A percentile compares a stretch with the other conserved stretches of the same genome.
Evolutionary conservation across 92 coral and sea anemone species (phyloP).

Genomic region (Siderastrea siderea): DNA sequence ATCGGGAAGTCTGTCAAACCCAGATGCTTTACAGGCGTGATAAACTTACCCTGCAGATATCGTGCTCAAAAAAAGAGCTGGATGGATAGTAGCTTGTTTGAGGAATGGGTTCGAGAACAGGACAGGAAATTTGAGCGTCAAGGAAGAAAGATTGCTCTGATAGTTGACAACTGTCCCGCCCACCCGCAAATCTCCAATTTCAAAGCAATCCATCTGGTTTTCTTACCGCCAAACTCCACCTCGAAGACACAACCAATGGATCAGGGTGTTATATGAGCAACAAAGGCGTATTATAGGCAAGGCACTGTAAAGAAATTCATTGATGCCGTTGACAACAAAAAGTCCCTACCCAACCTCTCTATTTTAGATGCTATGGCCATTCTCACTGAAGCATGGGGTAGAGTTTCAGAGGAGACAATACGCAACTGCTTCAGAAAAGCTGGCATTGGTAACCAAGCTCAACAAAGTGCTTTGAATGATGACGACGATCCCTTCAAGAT

Average conservation of each 20-base stretch:
- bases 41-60: slow-evolving; percentile 56
- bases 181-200: slow-evolving; percentile 37
- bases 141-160: slow-evolving; percentile 59
- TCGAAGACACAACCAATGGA: slow-evolving; percentile 65
- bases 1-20: slow-evolving; percentile 59
- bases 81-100: slow-evolving; percentile 55
- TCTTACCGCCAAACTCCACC: slow-evolving; percentile 58
- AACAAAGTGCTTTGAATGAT: too few relatives aligned
- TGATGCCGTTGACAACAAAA: too few relatives aligned
- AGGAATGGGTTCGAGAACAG: slow-evolving; percentile 70
- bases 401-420: slow-evolving; percentile 32
- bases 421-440: slow-evolving; percentile 62
- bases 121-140: slow-evolving; percentile 55
- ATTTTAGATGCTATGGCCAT: too few relatives aligned
- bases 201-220: slow-evolving; percentile 65
- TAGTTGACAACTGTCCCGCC: slow-evolving; percentile 60
- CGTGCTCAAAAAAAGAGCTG: slow-evolving; percentile 44
- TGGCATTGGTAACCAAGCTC: too few relatives aligned
- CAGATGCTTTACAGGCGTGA: slow-evolving; percentile 42
- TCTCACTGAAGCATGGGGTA: too few relatives aligned
- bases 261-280: not conserved
- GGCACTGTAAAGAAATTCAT: too few relatives aligned
- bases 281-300: too few relatives aligned
- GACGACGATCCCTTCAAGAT: slow-evolving; percentile 46
- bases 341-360: too few relatives aligned